These are phyloP conservation scores for Tursiops truncatus DNA, from an alignment of 2,113 vertebrate genomes.

Conservation along the genomic window DNA sequence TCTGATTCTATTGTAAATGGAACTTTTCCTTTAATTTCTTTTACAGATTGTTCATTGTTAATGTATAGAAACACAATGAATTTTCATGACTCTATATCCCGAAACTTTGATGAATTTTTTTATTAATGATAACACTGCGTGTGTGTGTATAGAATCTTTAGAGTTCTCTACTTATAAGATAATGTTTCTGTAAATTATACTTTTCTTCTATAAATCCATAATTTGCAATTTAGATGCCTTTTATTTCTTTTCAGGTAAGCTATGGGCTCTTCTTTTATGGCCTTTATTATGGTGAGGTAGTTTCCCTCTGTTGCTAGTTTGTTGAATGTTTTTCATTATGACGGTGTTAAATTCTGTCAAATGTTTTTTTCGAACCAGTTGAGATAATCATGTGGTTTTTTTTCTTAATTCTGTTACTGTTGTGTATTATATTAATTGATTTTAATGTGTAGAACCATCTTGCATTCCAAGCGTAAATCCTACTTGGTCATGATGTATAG, in stretches of 20 bases:
- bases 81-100: not conserved
- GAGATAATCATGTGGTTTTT: not conserved
- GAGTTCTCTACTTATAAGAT: not conserved
- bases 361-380: not conserved
- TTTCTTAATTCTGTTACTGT: not conserved
- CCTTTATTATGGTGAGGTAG: not conserved
- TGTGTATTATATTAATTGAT: not conserved
- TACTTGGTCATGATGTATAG: not conserved
- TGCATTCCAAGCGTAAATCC: not conserved
- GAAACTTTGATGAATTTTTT: not conserved
- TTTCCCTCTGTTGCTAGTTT: not conserved
- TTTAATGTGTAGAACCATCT: not conserved
- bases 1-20: not conserved
- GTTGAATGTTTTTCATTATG: not conserved
- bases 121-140: not conserved
- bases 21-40: not conserved
- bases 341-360: not conserved
- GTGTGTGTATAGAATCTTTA: not conserved
- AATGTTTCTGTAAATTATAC: not conserved
- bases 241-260: not conserved
- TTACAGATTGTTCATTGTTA: not conserved
- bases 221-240: not conserved
- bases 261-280: not conserved
- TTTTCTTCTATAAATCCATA: not conserved
- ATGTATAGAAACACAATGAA: not conserved